Base-by-base conservation (phyloP, 2,113 vertebrate genomes). In the Ammodramus savannarum region DNA sequence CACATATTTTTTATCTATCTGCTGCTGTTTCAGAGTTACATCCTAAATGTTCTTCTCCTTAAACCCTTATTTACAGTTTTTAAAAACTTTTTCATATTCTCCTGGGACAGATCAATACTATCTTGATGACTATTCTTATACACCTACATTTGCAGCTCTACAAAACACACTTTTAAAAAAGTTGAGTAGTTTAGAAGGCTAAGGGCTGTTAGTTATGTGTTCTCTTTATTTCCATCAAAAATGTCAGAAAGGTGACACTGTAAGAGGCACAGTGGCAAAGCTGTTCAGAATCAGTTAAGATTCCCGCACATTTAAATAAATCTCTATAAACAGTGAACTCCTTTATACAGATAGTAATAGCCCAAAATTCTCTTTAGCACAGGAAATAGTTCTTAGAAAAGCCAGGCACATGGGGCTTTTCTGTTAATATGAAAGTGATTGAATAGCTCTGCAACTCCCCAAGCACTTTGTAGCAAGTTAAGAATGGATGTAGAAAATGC, bases 351-450 rank as follows among this genome's bases (percentile, higher is more conserved):
- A 51, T 10, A 58, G 26, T 55, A 85, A 91, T 43, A 77, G 52
- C n/a, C n/a, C 71, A 41, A 93, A 87, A 58, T 90, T 90, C 73
- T 90, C 49, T 89, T 89, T 87, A 73, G 62, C 26, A 38, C 27
- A 46, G 43, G 57, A 92, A 88, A 85, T 68, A 65, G 27, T 57
- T 95, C 46, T 59, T 18, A 78, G 68, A 55, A 89, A 89, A 92
- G 32, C 43, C 59, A 55, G 61, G 55, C 85, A 72, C 77, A 19
- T 69, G 69, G 65, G 73, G 13, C 10, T 90, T 91, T 91, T 68
- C 73, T 86, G 80, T 44, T 93, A 92, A 65, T 85, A 68, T 38
- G 58, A 87, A 92, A 89, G 54, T 73, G 89, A 92, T 46, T 82
- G 84, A 95, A 87, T 41, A 79, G 54, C 54, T 93, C 65, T 85